Conservation (phyloP, 37 sponge, comb jelly and placozoan species). For the Cladorhizidae sp. region DNA sequence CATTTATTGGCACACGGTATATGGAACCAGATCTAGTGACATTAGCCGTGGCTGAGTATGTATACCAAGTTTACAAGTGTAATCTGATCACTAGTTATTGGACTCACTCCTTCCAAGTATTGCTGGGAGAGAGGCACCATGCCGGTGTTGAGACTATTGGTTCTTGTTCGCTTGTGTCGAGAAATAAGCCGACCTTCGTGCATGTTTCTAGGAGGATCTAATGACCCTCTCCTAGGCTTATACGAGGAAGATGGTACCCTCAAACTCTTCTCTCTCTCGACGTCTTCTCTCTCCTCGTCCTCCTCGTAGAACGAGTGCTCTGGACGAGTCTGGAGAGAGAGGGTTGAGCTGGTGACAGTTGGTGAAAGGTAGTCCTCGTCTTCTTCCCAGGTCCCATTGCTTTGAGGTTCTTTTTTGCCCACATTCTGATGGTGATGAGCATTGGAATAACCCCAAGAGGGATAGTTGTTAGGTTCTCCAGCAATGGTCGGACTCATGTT, state of each 20-base stretch:
- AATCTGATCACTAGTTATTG: no score
- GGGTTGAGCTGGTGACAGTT: not conserved
- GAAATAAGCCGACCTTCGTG: not conserved
- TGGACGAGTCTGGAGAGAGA: not conserved
- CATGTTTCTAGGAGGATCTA: not conserved
- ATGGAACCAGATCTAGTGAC: no score
- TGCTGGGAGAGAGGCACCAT: no score
- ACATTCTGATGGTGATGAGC: not conserved
- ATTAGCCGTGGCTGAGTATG: no score
- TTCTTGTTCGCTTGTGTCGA: not conserved
- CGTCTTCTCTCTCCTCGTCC: constrained; percentile 18
- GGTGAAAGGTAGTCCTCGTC: not conserved
- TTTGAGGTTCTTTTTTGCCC: not conserved
- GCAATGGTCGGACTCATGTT: not conserved
- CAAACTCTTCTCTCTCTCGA: not conserved
- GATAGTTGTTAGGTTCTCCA: not conserved
- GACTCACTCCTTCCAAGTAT: no score
- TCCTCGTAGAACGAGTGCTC: not conserved
- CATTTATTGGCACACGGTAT: no score
- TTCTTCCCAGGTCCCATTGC: not conserved
- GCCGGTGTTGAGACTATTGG: no score
- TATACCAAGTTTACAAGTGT: no score
- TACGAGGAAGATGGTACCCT: no score
- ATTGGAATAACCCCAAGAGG: not conserved
- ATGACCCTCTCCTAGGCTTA: no score